Conservation (phyloP, 2,888 invertebrate species). For the Drosophila koepferae region DNA sequence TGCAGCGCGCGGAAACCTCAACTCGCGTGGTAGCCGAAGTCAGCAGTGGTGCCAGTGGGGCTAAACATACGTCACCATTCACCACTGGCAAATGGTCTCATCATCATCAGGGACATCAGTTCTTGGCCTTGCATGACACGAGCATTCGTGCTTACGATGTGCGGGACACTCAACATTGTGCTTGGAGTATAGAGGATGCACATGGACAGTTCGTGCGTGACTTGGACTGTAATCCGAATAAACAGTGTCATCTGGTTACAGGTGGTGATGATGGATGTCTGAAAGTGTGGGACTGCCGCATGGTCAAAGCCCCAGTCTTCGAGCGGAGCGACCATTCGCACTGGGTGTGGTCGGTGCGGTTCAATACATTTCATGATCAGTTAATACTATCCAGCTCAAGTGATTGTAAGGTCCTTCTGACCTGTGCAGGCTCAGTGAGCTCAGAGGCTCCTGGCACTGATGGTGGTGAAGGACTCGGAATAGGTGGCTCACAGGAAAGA, state of each 20-base stretch:
- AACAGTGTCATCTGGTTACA: conserved; percentile 96
- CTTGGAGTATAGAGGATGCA: conserved; percentile 94
- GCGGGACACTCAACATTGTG: conserved; percentile 90
- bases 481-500: conserved; percentile 51
- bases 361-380: conserved; percentile 99
- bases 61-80: conserved; percentile 91
- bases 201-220: conserved; percentile 96
- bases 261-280: conserved; percentile 98
- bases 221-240: conserved; percentile 98
- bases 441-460: conserved; percentile 87
- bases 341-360: conserved; percentile 97
- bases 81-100: conserved; percentile 97
- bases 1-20: conserved; percentile 89
- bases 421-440: conserved; percentile 94
- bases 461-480: conserved; percentile 28
- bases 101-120: conserved; percentile 90
- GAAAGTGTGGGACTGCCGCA: conserved; percentile 98
- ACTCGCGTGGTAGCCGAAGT: conserved; percentile 84
- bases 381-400: conserved; percentile 96
- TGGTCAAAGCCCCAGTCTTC: conserved; percentile 91
- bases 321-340: conserved; percentile 94
- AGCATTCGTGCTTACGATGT: conserved; percentile 95
- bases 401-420: conserved; percentile 95
- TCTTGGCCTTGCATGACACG: conserved; percentile 94
- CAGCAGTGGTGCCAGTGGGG: conserved; percentile 85